phyloP scores from a whole-genome alignment of 2,888 invertebrate genomes.

The Volucella bombylans region DNA sequence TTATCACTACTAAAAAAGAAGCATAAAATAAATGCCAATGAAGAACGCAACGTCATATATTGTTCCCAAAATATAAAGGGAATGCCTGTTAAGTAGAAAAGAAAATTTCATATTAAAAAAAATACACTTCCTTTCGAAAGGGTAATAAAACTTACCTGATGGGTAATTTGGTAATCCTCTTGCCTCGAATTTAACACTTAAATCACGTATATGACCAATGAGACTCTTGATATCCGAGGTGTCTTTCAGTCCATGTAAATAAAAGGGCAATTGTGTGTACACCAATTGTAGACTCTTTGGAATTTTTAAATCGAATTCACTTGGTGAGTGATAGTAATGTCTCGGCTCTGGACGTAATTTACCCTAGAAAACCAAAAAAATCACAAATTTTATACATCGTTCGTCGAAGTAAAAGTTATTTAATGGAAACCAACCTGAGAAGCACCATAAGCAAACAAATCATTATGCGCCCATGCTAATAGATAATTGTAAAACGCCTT shows the following conservation, averaged over 20 bases:
- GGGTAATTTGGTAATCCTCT: conserved; percentile 97
- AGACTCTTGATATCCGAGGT: conserved; percentile 92
- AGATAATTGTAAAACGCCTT: conserved; percentile 98
- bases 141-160: conserved; percentile 84
- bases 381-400: neutral
- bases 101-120: conserved; percentile 24
- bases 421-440: conserved; percentile 84
- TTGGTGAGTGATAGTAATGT: conserved; percentile 92
- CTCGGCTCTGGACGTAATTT: conserved; percentile 95
- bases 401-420: neutral
- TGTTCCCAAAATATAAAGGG: conserved; percentile 98
- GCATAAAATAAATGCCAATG: conserved; percentile 89
- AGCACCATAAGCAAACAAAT: conserved; percentile 94
- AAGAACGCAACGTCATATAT: conserved; percentile 91
- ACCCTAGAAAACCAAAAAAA: conserved; percentile 82
- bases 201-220: conserved; percentile 90
- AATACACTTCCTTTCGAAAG: conserved; percentile 3
- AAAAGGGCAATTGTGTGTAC: conserved; percentile 97
- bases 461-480: conserved; percentile 98
- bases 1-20: conserved; percentile 88
- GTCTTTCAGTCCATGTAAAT: conserved; percentile 91
- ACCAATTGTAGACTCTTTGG: conserved; percentile 95
- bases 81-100: conserved; percentile 85
- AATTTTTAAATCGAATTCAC: conserved; percentile 93
- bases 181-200: conserved; percentile 93